These are phyloP conservation scores for Lithobius niger DNA, from an alignment of 1,140 invertebrate species.

Conservation along the genomic window DNA sequence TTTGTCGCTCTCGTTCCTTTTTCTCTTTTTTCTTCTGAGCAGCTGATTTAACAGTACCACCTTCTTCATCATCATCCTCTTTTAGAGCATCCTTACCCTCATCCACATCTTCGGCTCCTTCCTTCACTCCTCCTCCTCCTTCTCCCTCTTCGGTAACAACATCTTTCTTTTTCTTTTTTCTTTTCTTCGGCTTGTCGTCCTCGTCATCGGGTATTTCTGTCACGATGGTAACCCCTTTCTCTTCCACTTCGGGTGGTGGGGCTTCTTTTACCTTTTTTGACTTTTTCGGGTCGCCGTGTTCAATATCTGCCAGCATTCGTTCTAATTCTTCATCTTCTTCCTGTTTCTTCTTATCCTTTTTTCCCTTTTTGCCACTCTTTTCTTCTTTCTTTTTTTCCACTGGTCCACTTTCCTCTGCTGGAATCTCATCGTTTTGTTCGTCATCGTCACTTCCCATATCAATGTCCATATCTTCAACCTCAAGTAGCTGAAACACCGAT, in stretches of 20 bases:
- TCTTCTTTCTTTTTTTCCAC: conserved; percentile 11
- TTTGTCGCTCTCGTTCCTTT: conserved; percentile 65
- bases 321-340: conserved; percentile 68
- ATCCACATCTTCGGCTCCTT: conserved; percentile 4
- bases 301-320: conserved; percentile 51
- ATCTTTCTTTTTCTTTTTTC: conserved; percentile 28
- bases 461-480: conserved; percentile 12
- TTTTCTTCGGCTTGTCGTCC: conserved; percentile 33
- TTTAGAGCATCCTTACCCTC: not conserved
- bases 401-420: not conserved
- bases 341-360: conserved; percentile 43
- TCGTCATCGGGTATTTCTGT: not conserved
- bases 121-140: not conserved
- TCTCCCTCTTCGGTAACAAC: not conserved
- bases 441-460: conserved; percentile 11
- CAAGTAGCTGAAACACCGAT: conserved; percentile 20
- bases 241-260: not conserved
- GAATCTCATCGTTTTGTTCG: not conserved
- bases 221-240: not conserved
- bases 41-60: conserved; percentile 56
- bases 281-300: conserved; percentile 20
- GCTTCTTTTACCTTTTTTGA: conserved; percentile 22
- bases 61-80: conserved; percentile 39
- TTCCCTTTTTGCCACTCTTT: conserved; percentile 28
- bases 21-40: conserved; percentile 71